Percentiles rank a stretch among this genome's conserved stretches.
Evolutionary conservation across 2,888 invertebrate genomes (phyloP).

Genomic region (Drosophila pseudotalamancana): DNA sequence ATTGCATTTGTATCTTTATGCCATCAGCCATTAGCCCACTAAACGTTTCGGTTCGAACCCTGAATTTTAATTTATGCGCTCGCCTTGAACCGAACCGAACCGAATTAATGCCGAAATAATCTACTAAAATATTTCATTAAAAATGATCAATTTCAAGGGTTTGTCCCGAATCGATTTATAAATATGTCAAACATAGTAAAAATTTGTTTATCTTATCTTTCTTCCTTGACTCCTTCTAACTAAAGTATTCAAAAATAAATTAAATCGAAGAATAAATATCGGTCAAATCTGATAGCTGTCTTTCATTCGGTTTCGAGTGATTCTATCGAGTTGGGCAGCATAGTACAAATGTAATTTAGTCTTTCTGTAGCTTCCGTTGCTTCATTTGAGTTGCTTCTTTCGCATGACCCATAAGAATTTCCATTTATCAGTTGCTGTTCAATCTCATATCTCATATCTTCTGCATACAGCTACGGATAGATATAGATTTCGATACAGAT

Average conservation of each 20-base stretch:
- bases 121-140: no score
- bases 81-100: constrained; percentile 1
- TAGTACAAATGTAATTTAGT: not conserved
- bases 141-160: no score
- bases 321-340: not conserved
- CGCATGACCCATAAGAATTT: constrained; percentile 1
- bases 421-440: constrained; percentile 2
- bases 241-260: no score
- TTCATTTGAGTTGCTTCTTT: not conserved
- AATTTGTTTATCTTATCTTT: no score
- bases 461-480: not conserved
- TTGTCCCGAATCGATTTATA: no score
- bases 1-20: constrained; percentile 11
- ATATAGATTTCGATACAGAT: not conserved
- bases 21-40: constrained; percentile 2
- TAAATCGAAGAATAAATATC: no score
- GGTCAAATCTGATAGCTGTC: no score
- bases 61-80: constrained; percentile 7
- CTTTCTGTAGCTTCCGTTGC: not conserved
- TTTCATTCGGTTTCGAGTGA: not conserved
- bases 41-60: constrained; percentile 7
- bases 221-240: no score
- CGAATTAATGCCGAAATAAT: not conserved
- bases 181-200: no score
- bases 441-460: constrained; percentile 1